These are phyloP conservation scores for Mastacembelus armatus DNA, from an alignment of 2,797 vertebrate genomes.

Conservation along the genomic window DNA sequence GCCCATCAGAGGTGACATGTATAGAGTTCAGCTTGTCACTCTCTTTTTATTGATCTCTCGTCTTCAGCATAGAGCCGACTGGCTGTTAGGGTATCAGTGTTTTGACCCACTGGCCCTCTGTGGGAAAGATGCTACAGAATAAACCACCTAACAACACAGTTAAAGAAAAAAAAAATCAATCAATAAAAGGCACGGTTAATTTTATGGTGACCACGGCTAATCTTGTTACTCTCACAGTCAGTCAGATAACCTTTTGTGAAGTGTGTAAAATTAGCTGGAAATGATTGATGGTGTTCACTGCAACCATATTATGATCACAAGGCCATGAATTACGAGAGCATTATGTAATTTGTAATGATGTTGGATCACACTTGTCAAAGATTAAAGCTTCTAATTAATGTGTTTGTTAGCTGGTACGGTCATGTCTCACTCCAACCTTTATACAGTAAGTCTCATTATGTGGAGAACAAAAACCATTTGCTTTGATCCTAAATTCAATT, in stretches of 20 bases:
- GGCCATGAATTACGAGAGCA: slow-evolving; percentile 20
- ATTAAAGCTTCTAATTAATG: slow-evolving; percentile 35
- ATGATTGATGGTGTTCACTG: slow-evolving; percentile 53
- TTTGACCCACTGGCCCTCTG: slow-evolving; percentile 50
- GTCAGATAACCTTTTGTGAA: slow-evolving; percentile 37
- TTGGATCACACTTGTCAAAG: slow-evolving; percentile 12
- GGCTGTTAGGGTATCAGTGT: slow-evolving; percentile 32
- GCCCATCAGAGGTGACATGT: slow-evolving; percentile 58
- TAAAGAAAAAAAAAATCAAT: not conserved
- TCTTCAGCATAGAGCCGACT: slow-evolving; percentile 24
- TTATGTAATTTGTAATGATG: slow-evolving; percentile 35
- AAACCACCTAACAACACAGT: slow-evolving; percentile 8
- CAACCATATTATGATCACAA: slow-evolving; percentile 29
- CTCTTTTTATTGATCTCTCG: slow-evolving; percentile 51
- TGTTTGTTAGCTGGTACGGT: slow-evolving; percentile 15
- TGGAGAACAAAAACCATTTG: slow-evolving; percentile 19
- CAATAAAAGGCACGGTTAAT: slow-evolving; percentile 22
- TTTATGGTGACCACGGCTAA: slow-evolving; percentile 21
- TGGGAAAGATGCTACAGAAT: slow-evolving; percentile 12
- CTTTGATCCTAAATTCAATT: slow-evolving; percentile 19
- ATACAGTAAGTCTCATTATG: slow-evolving; percentile 18
- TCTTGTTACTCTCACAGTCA: slow-evolving; percentile 34
- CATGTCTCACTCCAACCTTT: slow-evolving; percentile 31
- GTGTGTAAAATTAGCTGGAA: slow-evolving; percentile 42
- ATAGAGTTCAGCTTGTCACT: slow-evolving; percentile 56